Base-by-base conservation (phyloP, 2,797 vertebrate species). In the Darevskia nairensis region DNA sequence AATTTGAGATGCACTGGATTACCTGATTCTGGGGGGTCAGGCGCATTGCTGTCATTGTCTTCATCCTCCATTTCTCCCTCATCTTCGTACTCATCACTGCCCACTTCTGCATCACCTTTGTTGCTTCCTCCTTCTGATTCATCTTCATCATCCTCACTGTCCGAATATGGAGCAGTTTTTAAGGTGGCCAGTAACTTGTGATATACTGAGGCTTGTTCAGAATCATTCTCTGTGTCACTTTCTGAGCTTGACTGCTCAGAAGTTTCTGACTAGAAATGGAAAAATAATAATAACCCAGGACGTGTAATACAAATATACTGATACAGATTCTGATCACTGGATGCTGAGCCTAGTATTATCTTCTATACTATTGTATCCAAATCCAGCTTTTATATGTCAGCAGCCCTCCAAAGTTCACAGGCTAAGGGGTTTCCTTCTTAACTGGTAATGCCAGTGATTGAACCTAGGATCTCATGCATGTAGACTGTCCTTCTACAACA, bases 151-250 rank as follows among this genome's bases (percentile, higher is more conserved):
- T 96, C 96, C 1, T 96, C 97, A 1, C 94, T 95, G 1, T 96
- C 96, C 0, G 97, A 94, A 74, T 95, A 87, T 4, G 95, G 89
- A 0, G 92, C 91, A 77, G 94, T 95, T 89, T 94, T 97, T 84
- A 99, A 95, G 1, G 98, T 98, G 82, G 98, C 98, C 44, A 99
- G 97, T 32, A 99, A 97, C 88, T 97, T 98, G 91, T 98, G 97
- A 92, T 99, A 99, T 2, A 98, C 97, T 39, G 98, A 98, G 85
- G 97, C 89, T 19, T 97, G 96, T 61, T 98, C 97, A 72, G 94
- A 95, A 86, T 97, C 97, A 39, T 96, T 95, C 44, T 98, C 97
- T 0, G 96, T 96, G 78, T 98, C 97, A 0, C 94, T 97, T 80
- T 98, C 98, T 68, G 89, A 89, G 23, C 95, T 94, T 0, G 97